Base-by-base conservation (phyloP, 1,140 invertebrate species). In the Drosophila littoralis region DNA sequence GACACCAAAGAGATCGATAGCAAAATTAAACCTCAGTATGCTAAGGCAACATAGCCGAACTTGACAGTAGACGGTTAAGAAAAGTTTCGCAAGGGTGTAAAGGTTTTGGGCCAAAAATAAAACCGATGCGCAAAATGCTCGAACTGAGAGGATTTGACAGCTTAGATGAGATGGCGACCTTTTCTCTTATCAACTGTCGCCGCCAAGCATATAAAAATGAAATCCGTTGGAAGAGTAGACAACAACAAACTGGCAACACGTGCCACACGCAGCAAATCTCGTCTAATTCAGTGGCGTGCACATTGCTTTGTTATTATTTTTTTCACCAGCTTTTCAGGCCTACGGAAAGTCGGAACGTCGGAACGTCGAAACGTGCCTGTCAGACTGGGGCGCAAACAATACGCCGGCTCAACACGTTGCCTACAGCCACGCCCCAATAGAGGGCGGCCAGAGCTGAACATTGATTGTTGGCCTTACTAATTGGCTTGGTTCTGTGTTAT, bases 181-280 rank as follows among this genome's bases (percentile, higher is more conserved):
- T 70, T 70, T 52, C 52, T 45, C 61, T 69, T 69, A 64, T 75
- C 64, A 70, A 64, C 72, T 69, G 57, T 48, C 17, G 57, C 40
- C 36, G 15, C 28, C 48, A 54, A 72, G 32, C 42, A 58, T 58
- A 55, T 58, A 12, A 66, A 52, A 66, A 35, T 43, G 40, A 13
- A 65, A 66, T 38, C 59, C 48, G 8, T 48, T 48, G n/a, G 9
- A 55, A n/a, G 50, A 51, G 42, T 40, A 73, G 50, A 61, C 55
- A 79, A 45, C 59, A 52, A 38, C 4, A 45, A 46, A 54, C 46
- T 61, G 35, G 22, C 40, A 66, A 61, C 69, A 84, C 81, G 81
- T 83, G 81, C 64, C 68, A 52, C 64, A 80, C 67, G 77, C 74
- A 40, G 33, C 55, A 63, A 83, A 84, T 84, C 81, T 80, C 46